Base-by-base conservation (phyloP, 1,140 invertebrate species). In the Stenopsyche tienmushanensis region DNA sequence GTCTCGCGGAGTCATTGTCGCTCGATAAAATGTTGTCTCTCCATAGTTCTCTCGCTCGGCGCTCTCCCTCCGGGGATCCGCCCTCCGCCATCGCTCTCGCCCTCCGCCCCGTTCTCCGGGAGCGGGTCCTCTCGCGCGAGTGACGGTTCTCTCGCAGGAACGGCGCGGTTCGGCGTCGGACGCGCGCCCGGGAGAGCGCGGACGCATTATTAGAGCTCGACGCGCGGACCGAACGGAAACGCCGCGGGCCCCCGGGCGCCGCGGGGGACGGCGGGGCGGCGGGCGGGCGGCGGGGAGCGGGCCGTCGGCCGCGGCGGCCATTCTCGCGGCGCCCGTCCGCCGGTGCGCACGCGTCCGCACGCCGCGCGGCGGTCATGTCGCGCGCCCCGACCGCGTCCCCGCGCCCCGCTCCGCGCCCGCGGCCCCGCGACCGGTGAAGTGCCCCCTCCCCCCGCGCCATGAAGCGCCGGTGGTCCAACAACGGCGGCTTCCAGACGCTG, bases 381-480 rank as follows among this genome's bases (percentile, higher is more conserved):
- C 9, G 39, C 45, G 24, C 7, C 26, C 21, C 26, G 52, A 45
- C 42, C 15, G 21, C 45, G 45, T 23, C 10, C 49, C 29, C 18
- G 17, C 17, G 13, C 9, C 23, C 25, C 24, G 13, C 18, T 18
- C 15, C 26, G 50, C 15, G 17, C 25, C 47, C 13, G 26, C 21
- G 21, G 10, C 26, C 17, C 23, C 39, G 41, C 9, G n/a, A 24
- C 34, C 34, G n/a, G 8, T 44, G n/a, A 2, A 24, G 8, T 45
- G 34, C 39, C 18, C 23, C 9, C 20, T 7, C 23, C 25, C 15
- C 7, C 3, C 17, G 42, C 41, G 62, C 55, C 26, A 88, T 87
- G 85, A 87, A 85, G 82, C 84, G 85, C 74, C 83, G 85, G 80
- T 87, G 86, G 85, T 84, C 85, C 64, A 85, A 85, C 74, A 83